Evolutionary conservation across 2,888 invertebrate genomes (phyloP), one percentile per base, ranked within the genome.

Genomic region (Drosophila koepferae): DNA sequence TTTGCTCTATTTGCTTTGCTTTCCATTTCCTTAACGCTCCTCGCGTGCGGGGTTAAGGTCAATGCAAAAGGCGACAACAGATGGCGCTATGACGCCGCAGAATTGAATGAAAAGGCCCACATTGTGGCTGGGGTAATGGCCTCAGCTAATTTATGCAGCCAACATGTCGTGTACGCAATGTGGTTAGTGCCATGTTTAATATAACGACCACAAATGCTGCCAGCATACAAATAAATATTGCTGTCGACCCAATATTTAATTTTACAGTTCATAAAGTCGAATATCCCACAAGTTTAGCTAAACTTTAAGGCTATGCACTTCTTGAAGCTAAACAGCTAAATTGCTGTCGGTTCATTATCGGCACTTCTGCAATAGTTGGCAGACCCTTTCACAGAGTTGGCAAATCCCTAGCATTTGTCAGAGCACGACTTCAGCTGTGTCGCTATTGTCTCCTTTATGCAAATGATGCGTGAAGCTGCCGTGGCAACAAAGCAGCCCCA

Each of bases 41-140:
- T 48, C 14, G 48, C 40, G 49, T 18, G n/a, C 46, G 74, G 77
- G 89, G 83, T 88, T 90, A 88, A 90, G 90, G 90, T 86, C 81
- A 86, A 64, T 53, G 56, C 59, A 54, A 55, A 55, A 62, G 54
- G 55, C 54, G 76, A 72, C 85, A 83, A 83, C 73, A 85, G 88
- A 88, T 87, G 85, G 85, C 88, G 85, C 73, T 70, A 18, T 44
- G 56, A 23, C 38, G 54, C 34, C 12, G 7, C 46, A 14, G 23
- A 34, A 8, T 38, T 34, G 44, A 77, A 69, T 68, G 73, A 67
- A 71, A 58, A 18, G 55, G 59, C 8, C n/a, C 31, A 1, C 41
- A 16, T 20, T 61, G 71, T 66, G 75, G 87, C 67, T 72, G 68
- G 78, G 81, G 88, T 82, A 83, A 82, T 82, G 74, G 77, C 77